Base-by-base conservation (phyloP, 2,888 invertebrate species). In the Entomobrya multifasciata region DNA sequence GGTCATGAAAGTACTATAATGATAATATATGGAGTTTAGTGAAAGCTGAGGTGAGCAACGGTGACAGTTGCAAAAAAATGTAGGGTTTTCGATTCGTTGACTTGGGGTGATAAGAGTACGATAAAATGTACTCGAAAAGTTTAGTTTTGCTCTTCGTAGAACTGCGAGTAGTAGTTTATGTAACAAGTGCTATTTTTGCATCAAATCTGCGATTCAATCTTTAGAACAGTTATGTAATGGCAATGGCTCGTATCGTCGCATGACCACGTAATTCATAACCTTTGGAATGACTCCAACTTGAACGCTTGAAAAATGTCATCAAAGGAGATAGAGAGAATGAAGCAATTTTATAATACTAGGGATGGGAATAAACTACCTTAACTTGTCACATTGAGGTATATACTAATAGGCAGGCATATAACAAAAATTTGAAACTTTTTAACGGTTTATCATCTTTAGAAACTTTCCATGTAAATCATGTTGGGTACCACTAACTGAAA, bases 251-350 rank as follows among this genome's bases (percentile, higher is more conserved):
- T 25, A 25, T 52, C 44, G 57, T 77, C 60, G 77, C 44, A 77
- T 60, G 77, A 77, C 60, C 25, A 25, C 17, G 20, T 55, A 27
- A n/a, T 22, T 55, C 52, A 36, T 83, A 87, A 90, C 91, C 86
- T 88, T 87, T 90, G 74, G 72, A 85, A 87, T 22, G 47, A 22
- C 15, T 86, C 77, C 85, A 81, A 81, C 36, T 36, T 44, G 60
- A n/a, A 25, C 55, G 81, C 44, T n/a, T 47, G 60, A 77, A 15
- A 36, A 55, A 77, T 60, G 30, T 79, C 62, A 65, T 30, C 65
- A 27, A 6, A 27, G 1, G 1, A 25, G 49, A 67, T 41, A 41
- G 10, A 60, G 67, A 8, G 36, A 36, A 41, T 36, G 15, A n/a
- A 27, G 8, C 67, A 67, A 44, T 20, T 13, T 67, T 22, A 67